phyloP scores from a whole-genome alignment of 2,888 invertebrate species.

The Melinaea menophilus region DNA sequence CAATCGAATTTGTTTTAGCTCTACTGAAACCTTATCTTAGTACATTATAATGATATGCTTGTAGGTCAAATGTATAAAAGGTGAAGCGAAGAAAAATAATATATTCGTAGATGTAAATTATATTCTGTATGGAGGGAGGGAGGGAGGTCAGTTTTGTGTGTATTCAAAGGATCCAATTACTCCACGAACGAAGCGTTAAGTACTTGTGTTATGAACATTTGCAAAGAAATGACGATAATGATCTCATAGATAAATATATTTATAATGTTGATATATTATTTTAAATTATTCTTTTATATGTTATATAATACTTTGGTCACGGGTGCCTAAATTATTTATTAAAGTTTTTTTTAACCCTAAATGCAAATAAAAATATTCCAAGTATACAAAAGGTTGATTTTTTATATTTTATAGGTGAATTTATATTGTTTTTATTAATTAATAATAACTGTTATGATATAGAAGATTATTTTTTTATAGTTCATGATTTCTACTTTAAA shows the following conservation, averaged over 20 bases:
- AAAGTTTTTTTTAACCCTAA: too few species aligned
- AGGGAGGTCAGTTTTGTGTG: slow-evolving; percentile 1
- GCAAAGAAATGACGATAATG: not conserved
- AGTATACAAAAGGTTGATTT: too few species aligned
- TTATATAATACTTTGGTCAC: too few species aligned
- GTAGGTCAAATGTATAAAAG: slow-evolving; percentile 3
- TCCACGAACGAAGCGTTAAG: not conserved
- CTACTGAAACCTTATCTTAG: too few species aligned
- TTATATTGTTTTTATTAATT: too few species aligned
- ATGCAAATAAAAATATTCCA: too few species aligned
- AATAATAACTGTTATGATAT: too few species aligned
- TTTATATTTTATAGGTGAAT: too few species aligned
- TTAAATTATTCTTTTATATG: not conserved
- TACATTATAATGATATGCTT: not conserved
- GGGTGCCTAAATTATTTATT: not conserved
- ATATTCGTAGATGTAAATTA: slow-evolving; percentile 6
- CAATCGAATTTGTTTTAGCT: too few species aligned
- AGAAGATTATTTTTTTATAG: too few species aligned
- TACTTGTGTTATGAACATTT: not conserved
- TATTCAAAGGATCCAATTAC: slow-evolving; percentile 5
- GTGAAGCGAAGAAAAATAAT: not conserved
- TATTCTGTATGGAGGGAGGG: not conserved
- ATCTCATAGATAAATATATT: slow-evolving; percentile 3
- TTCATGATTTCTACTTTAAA: too few species aligned
- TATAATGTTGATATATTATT: not conserved